Percentiles rank a stretch among this genome's conserved stretches.
These are phyloP conservation scores for Dasysyrphus tricinctus DNA, from an alignment of 2,888 invertebrate genomes.

Conservation along the genomic window DNA sequence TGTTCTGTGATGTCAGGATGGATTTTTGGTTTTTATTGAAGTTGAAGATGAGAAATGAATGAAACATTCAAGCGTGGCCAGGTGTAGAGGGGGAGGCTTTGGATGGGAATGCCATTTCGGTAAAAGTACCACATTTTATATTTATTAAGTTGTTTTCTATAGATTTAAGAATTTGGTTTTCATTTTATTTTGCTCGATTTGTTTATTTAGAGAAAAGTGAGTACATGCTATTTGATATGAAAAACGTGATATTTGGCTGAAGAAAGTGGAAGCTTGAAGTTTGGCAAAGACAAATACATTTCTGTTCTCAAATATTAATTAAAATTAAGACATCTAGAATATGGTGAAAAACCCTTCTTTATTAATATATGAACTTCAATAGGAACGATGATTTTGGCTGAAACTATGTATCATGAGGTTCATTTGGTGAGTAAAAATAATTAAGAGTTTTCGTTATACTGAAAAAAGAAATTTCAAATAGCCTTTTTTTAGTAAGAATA, in stretches of 20 bases:
- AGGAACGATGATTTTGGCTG: too few relatives aligned
- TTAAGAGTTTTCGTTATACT: too few relatives aligned
- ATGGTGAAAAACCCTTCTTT: neutral
- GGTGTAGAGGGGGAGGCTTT: neutral
- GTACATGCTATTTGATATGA: neutral
- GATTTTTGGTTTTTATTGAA: slow-evolving; percentile 27
- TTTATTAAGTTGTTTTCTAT: neutral
- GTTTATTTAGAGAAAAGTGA: slow-evolving; percentile 9
- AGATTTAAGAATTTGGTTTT: neutral
- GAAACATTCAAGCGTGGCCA: neutral
- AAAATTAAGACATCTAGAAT: neutral
- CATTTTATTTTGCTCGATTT: neutral
- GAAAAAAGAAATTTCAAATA: too few relatives aligned
- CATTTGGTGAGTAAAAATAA: too few relatives aligned
- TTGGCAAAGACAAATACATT: neutral
- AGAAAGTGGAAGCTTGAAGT: neutral
- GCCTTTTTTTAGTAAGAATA: too few relatives aligned
- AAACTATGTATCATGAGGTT: too few relatives aligned
- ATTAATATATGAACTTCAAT: too few relatives aligned
- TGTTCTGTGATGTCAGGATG: slow-evolving; percentile 12
- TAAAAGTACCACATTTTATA: neutral
- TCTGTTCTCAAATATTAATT: neutral
- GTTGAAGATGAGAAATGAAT: slow-evolving; percentile 19
- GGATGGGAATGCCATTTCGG: slow-evolving; percentile 17
- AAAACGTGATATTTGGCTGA: slow-evolving; percentile 3